A percentile compares a stretch with the other conserved stretches of the same genome.
These are phyloP conservation scores for Diadema setosum DNA, from an alignment of 35 echinoderm and acorn worm genomes.

Conservation along the genomic window DNA sequence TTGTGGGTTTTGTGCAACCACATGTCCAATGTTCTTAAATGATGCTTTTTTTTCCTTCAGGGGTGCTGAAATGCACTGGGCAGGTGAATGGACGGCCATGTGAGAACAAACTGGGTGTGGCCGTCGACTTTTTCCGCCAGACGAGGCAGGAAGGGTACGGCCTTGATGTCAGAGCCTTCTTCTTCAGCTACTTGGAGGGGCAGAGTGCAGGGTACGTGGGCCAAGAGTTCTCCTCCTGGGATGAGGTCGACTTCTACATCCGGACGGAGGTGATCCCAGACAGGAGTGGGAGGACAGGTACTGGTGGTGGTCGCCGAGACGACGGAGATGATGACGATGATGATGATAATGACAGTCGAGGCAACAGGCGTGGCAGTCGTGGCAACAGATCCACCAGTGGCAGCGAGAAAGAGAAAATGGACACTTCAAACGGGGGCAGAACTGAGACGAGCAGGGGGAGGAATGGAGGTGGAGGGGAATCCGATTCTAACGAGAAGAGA, in stretches of 20 bases:
- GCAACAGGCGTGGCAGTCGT: background rate
- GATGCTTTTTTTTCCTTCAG: background rate
- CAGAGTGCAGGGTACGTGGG: background rate
- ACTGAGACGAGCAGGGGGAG: background rate
- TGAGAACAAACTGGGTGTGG: background rate
- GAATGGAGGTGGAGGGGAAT: background rate
- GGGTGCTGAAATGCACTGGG: background rate
- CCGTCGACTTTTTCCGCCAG: background rate
- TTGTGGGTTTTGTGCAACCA: too few species aligned
- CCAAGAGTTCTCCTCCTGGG: background rate
- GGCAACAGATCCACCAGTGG: background rate
- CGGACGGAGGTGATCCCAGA: background rate
- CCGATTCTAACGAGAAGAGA: background rate
- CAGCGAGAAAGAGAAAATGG: background rate
- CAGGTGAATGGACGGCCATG: background rate
- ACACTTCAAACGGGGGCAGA: background rate
- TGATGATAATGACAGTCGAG: background rate
- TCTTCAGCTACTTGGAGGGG: constrained; percentile 3
- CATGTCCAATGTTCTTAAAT: too few species aligned
- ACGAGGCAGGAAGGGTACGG: background rate
- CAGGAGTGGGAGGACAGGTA: background rate
- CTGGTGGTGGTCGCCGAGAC: background rate
- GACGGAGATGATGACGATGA: background rate
- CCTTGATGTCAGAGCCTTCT: background rate
- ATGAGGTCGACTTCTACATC: background rate